These are phyloP conservation scores for Palaemon carinicauda DNA, from an alignment of 1,140 invertebrate genomes.

Conservation along the genomic window DNA sequence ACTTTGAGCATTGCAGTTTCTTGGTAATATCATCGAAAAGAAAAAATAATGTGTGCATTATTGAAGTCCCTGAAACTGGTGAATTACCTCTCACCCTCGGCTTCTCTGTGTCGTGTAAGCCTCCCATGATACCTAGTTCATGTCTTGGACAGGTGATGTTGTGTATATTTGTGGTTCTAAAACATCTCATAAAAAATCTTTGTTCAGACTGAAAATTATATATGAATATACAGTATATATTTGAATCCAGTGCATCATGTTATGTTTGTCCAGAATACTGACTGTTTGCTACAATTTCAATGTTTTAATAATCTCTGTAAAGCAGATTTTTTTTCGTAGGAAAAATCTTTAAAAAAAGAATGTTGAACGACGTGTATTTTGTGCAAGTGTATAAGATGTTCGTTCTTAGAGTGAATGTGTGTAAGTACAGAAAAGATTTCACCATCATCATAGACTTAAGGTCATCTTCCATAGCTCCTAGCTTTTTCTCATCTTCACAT, in stretches of 20 bases:
- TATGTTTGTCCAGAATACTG: conserved; percentile 54
- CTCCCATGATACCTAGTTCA: conserved; percentile 33
- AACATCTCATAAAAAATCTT: conserved; percentile 23
- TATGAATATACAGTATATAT: conserved; percentile 21
- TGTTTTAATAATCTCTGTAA: conserved; percentile 51
- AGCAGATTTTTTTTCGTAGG: conserved; percentile 32
- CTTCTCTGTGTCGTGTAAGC: conserved; percentile 36
- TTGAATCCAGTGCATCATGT: conserved; percentile 54
- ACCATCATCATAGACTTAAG: conserved; percentile 48
- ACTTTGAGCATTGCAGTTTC: neutral
- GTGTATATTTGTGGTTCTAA: conserved; percentile 10
- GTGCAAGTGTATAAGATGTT: conserved; percentile 40
- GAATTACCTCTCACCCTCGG: conserved; percentile 29
- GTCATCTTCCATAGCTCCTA: conserved; percentile 53
- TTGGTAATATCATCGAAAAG: neutral
- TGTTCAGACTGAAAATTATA: conserved; percentile 30
- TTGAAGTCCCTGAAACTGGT: conserved; percentile 53
- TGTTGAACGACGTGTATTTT: conserved; percentile 12
- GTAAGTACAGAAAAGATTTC: conserved; percentile 53
- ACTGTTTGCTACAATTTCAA: conserved; percentile 50
- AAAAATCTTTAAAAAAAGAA: neutral
- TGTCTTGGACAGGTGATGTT: conserved; percentile 31
- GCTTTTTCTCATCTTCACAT: conserved; percentile 54
- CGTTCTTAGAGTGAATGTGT: conserved; percentile 48
- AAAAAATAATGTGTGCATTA: too few relatives aligned